Evolutionary conservation across 2,888 invertebrate species (phyloP), one percentile per base, ranked within the genome.

Genomic region (Cryptocephalus moraei): DNA sequence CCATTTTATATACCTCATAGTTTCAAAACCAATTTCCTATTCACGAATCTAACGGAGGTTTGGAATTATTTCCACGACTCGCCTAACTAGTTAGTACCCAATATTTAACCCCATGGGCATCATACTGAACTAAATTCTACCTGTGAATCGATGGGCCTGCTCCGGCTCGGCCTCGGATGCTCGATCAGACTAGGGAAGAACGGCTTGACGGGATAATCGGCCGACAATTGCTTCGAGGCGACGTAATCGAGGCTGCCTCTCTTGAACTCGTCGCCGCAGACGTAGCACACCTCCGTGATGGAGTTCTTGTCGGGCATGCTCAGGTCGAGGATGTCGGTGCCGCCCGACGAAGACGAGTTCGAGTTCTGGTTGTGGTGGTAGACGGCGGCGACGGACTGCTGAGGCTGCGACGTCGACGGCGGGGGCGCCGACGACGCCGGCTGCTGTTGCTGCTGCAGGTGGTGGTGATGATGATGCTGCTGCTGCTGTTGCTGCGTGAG

Each of bases 231-330:
- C 60, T 79, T 79, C 22, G 79, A 76, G 49, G 76, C 76, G 44
- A 81, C 75, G 58, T 86, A 85, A 63, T 81, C 81, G 32, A 91
- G 77, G 54, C 89, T 86, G 54, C 90, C 90, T 48, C 88, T 80
- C 57, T 84, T 81, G 70, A 85, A 87, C 70, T 91, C 90, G 67
- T 90, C 90, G 13, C 91, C 91, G 71, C 91, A 91, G 11, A 91
- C 86, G 71, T 91, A 91, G 71, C 89, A 90, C 45, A 91, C 90
- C 72, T 91, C 90, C 14, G 89, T 90, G 59, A 86, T 81, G 10
- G 90, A 86, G 74, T 91, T 91, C 75, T 91, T 91, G 72, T 91
- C 91, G 9, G 91, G 91, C 91, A 91, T 91, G 52, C 90, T 90
- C 49, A 91, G 76, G 74, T 91, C 91, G 50, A 91, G 75, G 61